Conservation (phyloP, 2,797 vertebrate species). For the Lacerta agilis region DNA sequence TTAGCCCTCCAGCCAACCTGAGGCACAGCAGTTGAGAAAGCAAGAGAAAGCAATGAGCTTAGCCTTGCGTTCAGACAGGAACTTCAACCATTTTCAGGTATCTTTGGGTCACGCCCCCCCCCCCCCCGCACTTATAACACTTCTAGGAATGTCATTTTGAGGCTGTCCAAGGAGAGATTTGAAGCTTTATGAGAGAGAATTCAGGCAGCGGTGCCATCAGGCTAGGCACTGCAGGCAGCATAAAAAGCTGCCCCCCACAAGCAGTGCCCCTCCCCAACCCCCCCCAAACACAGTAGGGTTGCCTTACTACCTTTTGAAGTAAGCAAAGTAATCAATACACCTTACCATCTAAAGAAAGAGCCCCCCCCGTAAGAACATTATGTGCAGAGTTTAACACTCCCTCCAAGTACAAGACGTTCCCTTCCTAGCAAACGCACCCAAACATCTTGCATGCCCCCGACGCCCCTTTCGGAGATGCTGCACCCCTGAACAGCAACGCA, state of each 20-base stretch:
- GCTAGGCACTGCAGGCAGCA: too few species aligned
- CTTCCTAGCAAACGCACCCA: not conserved
- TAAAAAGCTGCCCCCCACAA: too few species aligned
- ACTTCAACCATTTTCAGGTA: not conserved
- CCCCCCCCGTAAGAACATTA: too few species aligned
- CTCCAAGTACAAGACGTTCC: not conserved
- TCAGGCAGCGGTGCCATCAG: too few species aligned
- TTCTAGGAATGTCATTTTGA: not conserved
- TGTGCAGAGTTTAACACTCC: too few species aligned
- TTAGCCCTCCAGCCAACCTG: not conserved
- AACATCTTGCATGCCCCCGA: not conserved
- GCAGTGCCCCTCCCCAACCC: accelerated
- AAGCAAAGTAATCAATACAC: too few species aligned
- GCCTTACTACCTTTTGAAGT: too few species aligned
- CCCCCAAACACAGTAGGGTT: too few species aligned
- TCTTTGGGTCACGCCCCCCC: not conserved
- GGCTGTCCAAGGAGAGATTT: too few species aligned
- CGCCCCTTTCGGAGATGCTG: too few species aligned
- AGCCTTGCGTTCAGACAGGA: not conserved
- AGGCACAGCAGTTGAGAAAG: too few species aligned
- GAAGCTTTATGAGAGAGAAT: not conserved
- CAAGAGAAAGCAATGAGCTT: not conserved
- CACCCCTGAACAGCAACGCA: not conserved
- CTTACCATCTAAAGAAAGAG: too few species aligned
- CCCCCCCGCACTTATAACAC: not conserved